Base-by-base conservation (phyloP, 1,140 invertebrate genomes). In the Polypedilum vanderplanki region DNA sequence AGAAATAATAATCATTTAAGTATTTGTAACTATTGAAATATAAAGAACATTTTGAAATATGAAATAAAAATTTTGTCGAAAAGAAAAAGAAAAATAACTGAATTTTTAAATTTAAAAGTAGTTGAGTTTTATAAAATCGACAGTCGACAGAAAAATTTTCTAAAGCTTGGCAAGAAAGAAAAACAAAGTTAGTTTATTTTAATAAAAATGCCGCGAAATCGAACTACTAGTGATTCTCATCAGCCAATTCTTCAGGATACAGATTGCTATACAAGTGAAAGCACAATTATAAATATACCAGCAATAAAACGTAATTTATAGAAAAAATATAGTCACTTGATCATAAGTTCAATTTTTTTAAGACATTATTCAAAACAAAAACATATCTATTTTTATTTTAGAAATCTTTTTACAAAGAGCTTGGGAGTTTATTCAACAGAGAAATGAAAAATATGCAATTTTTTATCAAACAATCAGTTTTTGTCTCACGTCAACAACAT, bases 201-300 rank as follows among this genome's bases (percentile, higher is more conserved):
- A 33, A 33, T 70, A 70, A 70, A 70, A 70, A 70, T 70, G 65
- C 65, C 65, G 65, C 17, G 65, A 22, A 70, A 22, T 22, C 15
- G 65, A 7, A 70, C 65, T 10, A 70, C 65, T 18, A 70, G 65
- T 70, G 65, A 70, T 20, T 70, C 65, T 8, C 17, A 5, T 20
- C 65, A 70, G 65, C 65, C 65, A 22, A 18, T 70, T 9, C 9
- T 70, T 10, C 8, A 18, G 7, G 65, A 70, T 57, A 4, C 9
- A 70, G 20, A 20, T 22, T 70, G 9, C 5, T 7, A n/a, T 7
- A 20, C 20, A 20, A 70, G 10, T 17, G 65, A 70, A 33, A 22
- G 17, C 17, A 8, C 9, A 33, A 33, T 18, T 7, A 22, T 70
- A 7, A 70, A 70, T 70, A 20, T 70, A n/a, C 17, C 20, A 20